phyloP scores from a whole-genome alignment of 2,797 vertebrate species.

The Phoebastria nigripes region DNA sequence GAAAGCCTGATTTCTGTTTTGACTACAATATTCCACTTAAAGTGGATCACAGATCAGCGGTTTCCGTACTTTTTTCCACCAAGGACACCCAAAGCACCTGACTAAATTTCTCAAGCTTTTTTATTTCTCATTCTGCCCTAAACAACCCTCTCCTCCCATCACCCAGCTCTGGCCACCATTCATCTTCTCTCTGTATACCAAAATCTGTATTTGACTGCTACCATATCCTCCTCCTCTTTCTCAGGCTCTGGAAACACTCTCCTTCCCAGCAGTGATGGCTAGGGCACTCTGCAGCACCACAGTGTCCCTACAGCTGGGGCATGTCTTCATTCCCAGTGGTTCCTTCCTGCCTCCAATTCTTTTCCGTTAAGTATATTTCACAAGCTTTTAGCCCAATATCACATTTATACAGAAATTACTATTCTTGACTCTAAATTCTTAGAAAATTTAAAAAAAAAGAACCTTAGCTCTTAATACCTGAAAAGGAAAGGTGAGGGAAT shows the following conservation, averaged over 20 bases:
- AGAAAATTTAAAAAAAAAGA: accelerated
- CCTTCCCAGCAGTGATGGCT: background rate
- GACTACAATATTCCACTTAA: background rate
- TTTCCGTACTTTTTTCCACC: background rate
- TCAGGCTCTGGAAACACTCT: background rate
- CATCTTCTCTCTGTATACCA: background rate
- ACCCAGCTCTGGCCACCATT: background rate
- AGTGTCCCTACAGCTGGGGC: background rate
- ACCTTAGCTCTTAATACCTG: background rate
- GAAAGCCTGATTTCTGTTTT: background rate
- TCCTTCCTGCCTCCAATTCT: background rate
- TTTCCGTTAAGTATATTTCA: background rate
- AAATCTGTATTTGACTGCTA: background rate
- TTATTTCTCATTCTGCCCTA: background rate
- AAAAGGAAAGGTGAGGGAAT: background rate
- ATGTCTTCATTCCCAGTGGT: background rate
- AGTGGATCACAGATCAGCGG: background rate
- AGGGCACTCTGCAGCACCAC: background rate
- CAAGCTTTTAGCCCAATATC: background rate
- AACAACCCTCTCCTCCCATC: background rate
- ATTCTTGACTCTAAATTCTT: background rate
- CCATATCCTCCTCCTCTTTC: background rate
- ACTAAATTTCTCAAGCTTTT: background rate
- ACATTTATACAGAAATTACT: background rate
- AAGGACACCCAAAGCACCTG: background rate